A percentile compares a stretch with the other conserved stretches of the same genome.
phyloP scores from a whole-genome alignment of 2,797 vertebrate genomes.

The Sparus aurata region DNA sequence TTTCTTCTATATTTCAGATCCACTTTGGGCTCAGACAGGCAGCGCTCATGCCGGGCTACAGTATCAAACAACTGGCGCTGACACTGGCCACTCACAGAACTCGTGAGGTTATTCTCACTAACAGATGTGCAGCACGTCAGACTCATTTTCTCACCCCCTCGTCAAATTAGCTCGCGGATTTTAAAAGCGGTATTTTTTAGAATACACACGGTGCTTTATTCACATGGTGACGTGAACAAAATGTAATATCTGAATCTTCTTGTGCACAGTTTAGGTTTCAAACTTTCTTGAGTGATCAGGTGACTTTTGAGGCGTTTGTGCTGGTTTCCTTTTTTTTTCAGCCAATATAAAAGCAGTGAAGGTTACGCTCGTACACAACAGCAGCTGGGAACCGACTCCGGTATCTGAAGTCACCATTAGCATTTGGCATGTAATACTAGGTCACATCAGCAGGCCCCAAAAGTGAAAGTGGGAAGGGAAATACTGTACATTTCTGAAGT shows the following conservation, averaged over 20 bases:
- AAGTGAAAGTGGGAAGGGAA: constrained; percentile 61
- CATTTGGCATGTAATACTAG: constrained; percentile 60
- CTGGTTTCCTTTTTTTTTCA: constrained; percentile 20
- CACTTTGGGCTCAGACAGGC: constrained; percentile 70
- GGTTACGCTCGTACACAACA: constrained; percentile 27
- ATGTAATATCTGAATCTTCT: background rate
- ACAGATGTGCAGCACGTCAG: constrained; percentile 40
- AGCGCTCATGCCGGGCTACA: constrained; percentile 66
- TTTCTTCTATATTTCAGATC: constrained; percentile 77
- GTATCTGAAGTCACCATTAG: constrained; percentile 53
- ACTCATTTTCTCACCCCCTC: constrained; percentile 42
- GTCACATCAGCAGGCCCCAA: constrained; percentile 47
- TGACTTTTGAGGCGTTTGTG: background rate
- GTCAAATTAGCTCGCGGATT: constrained; percentile 26
- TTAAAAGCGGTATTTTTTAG: constrained; percentile 17
- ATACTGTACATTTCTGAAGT: constrained; percentile 64
- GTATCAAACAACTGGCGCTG: constrained; percentile 73
- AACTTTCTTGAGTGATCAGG: background rate
- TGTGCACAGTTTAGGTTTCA: background rate
- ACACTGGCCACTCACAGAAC: constrained; percentile 43
- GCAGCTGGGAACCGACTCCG: constrained; percentile 43
- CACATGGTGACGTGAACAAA: background rate
- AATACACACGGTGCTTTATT: background rate
- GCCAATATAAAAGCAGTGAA: constrained; percentile 16
- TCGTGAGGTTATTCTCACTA: constrained; percentile 53